Evolutionary conservation across 92 coral and sea anemone genomes (phyloP), one percentile per base, ranked within the genome.

Genomic region (Zoanthus sociatus): DNA sequence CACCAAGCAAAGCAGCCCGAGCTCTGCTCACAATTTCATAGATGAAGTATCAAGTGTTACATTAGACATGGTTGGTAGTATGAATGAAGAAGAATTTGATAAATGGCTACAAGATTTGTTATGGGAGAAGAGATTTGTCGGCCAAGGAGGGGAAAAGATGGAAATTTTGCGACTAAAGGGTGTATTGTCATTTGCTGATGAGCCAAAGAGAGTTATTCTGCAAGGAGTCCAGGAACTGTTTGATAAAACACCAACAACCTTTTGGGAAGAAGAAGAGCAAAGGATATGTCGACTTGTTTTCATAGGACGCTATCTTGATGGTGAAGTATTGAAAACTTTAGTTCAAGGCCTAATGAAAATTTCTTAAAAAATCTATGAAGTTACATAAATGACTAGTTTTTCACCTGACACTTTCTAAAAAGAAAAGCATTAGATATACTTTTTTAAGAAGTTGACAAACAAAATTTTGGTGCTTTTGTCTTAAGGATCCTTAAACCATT

Each of bases 181-280:
- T 50, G 87, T 90, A 33, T 90, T 94, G 33, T 81, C 94, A 67
- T 76, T 94, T 7, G 73, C 55, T 44, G 93, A 86, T 73, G 92
- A 87, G 70, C 78, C 78, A 32, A 71, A 86, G 47, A 92, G 91
- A 66, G 90, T 92, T 17, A 90, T 94, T 76, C 90, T 94, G 37
- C 97, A 94, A 92, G 97, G 92, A 58, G 97, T 94, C 32, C 97
- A 94, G 54, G 97, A 94, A 64, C 75, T 94, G 69, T 94, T 94
- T 90, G 97, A 94, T 78, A 94, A 94, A 74, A 86, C 89, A 79
- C 54, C 90, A 2, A 94, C 97, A 13, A 92, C 92, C 31, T 76
- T 76, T 0, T 94, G 97, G 97, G 63, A 18, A 9, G 69, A 70
- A 4, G 58, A 46, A 31, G 97, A 92, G 81, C 88, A 92, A 58